Evolutionary conservation across 1,140 invertebrate species (phyloP), one percentile per base, ranked within the genome.

Genomic region (Leptonema lineaticorne): DNA sequence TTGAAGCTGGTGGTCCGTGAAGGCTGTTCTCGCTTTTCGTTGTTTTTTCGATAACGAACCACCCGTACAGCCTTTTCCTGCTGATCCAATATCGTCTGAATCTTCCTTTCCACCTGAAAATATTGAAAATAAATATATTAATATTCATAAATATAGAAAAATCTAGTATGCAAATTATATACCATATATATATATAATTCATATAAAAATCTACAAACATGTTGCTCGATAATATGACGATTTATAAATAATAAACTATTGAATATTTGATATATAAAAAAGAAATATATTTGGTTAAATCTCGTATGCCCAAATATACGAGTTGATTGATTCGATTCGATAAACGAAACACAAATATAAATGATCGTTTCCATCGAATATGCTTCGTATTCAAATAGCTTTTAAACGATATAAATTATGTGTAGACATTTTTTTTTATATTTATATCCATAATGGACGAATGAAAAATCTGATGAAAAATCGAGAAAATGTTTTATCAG

Each of bases 1-100:
- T 78, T 96, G 94, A 48, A 99, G 85, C 78, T 99, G 97, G 76
- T 97, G 93, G 83, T 99, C 97, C 8, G 97, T 98, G 83, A 99
- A 99, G 5, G 97, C 97, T 20, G 97, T 99, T 45, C 97, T 82
- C 0, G 97, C 97, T 83, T 99, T 99, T 20, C 97, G 81, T 73
- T 97, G 95, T 81, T 99, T 99, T 82, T 99, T 99, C 73, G 85
- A 88, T 41, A 90, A 78, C 0, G 70, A 60, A 20, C 66, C 53
- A 22, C 67, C 67, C 14, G 48, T 37, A 50, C 64, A 68, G 8
- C 71, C 71, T 45, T 73, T 69, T n/a, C 70, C 68, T 6, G 67
- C 68, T 26, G 70, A 72, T 14, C 70, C 70, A 1, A 69, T 60
- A 33, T 73, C 71, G 33, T 73, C 71, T 1, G 71, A 73, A 48